These are phyloP conservation scores for Zosterops pallidus DNA, from an alignment of 2,113 vertebrate species.

Conservation along the genomic window DNA sequence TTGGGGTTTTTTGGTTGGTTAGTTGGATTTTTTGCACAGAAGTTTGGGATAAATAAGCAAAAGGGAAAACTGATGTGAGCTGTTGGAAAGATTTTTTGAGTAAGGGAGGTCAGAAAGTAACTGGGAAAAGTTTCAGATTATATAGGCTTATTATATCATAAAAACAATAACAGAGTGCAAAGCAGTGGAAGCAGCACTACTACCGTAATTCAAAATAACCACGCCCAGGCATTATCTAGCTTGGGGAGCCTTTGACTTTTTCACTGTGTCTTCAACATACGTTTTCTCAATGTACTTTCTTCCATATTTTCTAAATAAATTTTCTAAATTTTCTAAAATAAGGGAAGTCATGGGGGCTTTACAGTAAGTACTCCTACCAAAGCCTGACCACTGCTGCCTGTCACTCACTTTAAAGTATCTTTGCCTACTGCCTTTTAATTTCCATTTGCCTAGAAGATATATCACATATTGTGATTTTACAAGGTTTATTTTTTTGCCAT, in stretches of 20 bases:
- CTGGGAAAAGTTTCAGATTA: background rate
- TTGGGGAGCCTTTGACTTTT: background rate
- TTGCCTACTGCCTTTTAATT: background rate
- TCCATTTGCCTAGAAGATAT: background rate
- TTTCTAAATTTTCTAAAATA: too few relatives aligned
- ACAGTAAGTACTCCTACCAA: background rate
- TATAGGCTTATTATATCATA: background rate
- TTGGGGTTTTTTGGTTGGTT: background rate
- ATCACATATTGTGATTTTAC: rapidly evolving
- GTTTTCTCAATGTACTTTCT: background rate
- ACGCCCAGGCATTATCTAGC: background rate
- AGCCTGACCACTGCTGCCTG: background rate
- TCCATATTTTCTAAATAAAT: background rate
- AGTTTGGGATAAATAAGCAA: background rate
- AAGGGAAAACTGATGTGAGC: background rate
- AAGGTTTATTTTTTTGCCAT: background rate
- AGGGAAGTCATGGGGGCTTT: background rate
- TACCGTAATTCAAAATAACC: background rate
- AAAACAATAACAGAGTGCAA: background rate
- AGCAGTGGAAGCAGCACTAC: background rate
- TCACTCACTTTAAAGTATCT: background rate
- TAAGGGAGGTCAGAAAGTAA: background rate
- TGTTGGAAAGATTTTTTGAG: background rate
- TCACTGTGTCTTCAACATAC: background rate
- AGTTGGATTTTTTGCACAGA: background rate